Evolutionary conservation across 2,888 invertebrate genomes (phyloP), one percentile per base, ranked within the genome.

Genomic region (Xestobium rufovillosum): DNA sequence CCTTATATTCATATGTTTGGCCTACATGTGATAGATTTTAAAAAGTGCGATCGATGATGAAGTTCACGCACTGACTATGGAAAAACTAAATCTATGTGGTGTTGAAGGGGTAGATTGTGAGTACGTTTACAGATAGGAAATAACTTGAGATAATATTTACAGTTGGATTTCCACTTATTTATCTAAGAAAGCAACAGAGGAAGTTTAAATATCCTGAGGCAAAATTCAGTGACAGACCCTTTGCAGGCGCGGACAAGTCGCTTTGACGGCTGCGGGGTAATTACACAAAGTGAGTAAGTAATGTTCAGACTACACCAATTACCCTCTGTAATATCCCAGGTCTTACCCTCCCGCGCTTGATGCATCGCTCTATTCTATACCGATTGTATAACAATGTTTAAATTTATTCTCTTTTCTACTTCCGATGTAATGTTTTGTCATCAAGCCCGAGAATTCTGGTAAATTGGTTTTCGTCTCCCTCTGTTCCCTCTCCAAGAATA

Each of bases 261-360:
- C 59, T 60, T 57, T 59, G 57, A 60, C 57, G 53, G 61, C 61
- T 61, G 51, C 49, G 43, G 60, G 62, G 63, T 61, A 65, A 65
- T 65, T 65, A 64, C 61, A 60, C 59, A 59, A 60, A 61, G 61
- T 63, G 63, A n/a, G n/a, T n/a, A n/a, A 63, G 56, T 64, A 62
- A 63, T 63, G 63, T 57, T 58, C 57, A 56, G 59, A 58, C 58
- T 57, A 54, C 56, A 59, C 61, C 62, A 63, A 65, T 65, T 65
- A 63, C 59, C 59, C 50, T 47, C 14, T 41, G 41, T 34, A 26
- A 11, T 28, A 42, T 36, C 43, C 31, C 26, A 14, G 12, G 36
- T 32, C 28, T n/a, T 10, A n/a, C 11, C 9, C 40, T 27, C 36
- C 38, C 42, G 43, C 45, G 39, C 37, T 40, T 50, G 46, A 48